These are phyloP conservation scores for Trypoxylon attenuatum DNA, from an alignment of 2,888 invertebrate genomes.

Conservation along the genomic window DNA sequence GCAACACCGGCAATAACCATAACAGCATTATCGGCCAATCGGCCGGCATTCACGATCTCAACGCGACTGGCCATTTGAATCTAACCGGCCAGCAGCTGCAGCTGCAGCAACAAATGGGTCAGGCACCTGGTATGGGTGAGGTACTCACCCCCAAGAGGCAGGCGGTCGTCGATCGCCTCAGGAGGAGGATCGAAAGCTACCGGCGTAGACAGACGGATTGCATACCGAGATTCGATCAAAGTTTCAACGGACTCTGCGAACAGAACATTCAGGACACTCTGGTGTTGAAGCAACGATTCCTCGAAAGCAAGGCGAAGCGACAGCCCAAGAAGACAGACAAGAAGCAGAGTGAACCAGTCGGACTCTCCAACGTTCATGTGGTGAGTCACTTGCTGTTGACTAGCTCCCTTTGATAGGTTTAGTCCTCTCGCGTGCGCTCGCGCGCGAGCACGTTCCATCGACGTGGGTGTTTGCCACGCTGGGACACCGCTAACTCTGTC, in stretches of 20 bases:
- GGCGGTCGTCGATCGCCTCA: slow-evolving; percentile 89
- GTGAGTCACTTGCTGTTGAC: slow-evolving; percentile 60
- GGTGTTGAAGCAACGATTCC: slow-evolving; percentile 90
- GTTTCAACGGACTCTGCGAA: slow-evolving; percentile 90
- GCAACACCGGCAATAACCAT: slow-evolving; percentile 33
- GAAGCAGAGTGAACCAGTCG: slow-evolving; percentile 80
- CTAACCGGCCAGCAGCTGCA: slow-evolving; percentile 66
- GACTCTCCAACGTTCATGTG: slow-evolving; percentile 74
- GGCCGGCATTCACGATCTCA: slow-evolving; percentile 74
- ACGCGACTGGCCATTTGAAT: slow-evolving; percentile 57
- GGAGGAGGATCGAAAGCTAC: slow-evolving; percentile 90
- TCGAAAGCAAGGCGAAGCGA: slow-evolving; percentile 93
- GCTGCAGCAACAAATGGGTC: slow-evolving; percentile 73
- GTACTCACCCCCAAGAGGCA: slow-evolving; percentile 86
- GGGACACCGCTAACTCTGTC: background rate
- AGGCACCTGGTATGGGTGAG: slow-evolving; percentile 78
- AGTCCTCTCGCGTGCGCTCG: slow-evolving; percentile 9
- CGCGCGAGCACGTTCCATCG: slow-evolving; percentile 1
- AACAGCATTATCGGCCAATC: slow-evolving; percentile 78
- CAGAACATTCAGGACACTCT: slow-evolving; percentile 93
- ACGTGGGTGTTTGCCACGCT: slow-evolving; percentile 15
- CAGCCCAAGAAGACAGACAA: slow-evolving; percentile 86
- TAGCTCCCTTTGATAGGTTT: slow-evolving; percentile 16
- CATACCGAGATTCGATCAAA: slow-evolving; percentile 91
- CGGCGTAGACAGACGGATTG: slow-evolving; percentile 90